These are phyloP conservation scores for Urocitellus parryii DNA, from an alignment of 2,113 vertebrate genomes.

Conservation along the genomic window DNA sequence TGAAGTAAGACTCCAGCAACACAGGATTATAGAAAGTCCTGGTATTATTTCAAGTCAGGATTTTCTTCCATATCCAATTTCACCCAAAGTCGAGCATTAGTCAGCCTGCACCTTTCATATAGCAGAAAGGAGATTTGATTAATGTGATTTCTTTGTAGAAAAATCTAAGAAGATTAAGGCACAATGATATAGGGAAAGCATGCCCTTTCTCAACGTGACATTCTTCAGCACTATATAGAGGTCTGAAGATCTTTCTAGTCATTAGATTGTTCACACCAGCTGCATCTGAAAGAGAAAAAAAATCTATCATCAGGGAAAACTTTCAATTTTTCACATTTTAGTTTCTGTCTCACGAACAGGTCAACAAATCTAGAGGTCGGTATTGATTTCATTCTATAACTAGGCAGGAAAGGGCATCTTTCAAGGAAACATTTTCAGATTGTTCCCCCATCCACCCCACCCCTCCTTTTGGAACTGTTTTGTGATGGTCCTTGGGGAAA, in stretches of 20 bases:
- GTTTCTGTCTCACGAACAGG: conserved; percentile 82
- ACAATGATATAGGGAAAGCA: conserved; percentile 82
- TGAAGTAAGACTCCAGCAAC: conserved; percentile 79
- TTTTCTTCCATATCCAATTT: conserved; percentile 88
- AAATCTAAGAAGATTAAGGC: conserved; percentile 90
- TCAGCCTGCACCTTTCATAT: conserved; percentile 86
- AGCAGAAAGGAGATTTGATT: conserved; percentile 90
- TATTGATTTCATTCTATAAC: conserved; percentile 85
- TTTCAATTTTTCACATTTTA: conserved; percentile 80
- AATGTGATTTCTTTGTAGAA: conserved; percentile 89
- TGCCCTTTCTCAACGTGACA: conserved; percentile 86
- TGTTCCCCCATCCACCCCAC: conserved; percentile 47
- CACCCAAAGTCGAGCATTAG: conserved; percentile 86
- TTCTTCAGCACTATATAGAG: conserved; percentile 77
- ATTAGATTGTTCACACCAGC: conserved; percentile 82
- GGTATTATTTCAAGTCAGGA: conserved; percentile 87
- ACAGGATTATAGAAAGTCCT: conserved; percentile 85
- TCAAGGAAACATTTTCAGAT: conserved; percentile 85
- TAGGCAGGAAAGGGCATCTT: conserved; percentile 84
- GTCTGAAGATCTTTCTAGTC: conserved; percentile 79
- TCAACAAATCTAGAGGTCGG: conserved; percentile 85
- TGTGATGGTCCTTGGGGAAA: conserved; percentile 77
- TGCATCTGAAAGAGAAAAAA: conserved; percentile 79
- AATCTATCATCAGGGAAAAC: conserved; percentile 81
- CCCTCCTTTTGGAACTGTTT: conserved; percentile 73